Evolutionary conservation across 1,140 invertebrate genomes (phyloP).

Genomic region (Brachionus rubens): DNA sequence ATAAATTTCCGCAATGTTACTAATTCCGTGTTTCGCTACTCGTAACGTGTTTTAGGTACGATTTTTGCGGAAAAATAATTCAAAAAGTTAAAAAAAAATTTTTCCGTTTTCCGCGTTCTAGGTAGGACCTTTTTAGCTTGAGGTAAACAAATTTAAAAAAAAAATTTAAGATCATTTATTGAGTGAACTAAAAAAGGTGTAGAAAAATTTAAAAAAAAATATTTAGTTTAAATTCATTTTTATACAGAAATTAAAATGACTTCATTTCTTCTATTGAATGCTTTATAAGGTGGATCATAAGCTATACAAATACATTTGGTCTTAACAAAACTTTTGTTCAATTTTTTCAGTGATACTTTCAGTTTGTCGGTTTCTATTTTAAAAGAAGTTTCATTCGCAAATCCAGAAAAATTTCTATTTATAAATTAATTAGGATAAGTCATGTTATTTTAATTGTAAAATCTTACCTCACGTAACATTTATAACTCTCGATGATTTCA

Average conservation of each 20-base stretch:
- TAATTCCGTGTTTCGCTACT: too few species aligned
- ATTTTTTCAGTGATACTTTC: neutral
- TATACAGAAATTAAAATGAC: neutral
- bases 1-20: too few species aligned
- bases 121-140: too few species aligned
- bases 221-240: neutral
- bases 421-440: neutral
- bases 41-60: too few species aligned
- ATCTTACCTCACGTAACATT: constrained; percentile 20
- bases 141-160: too few species aligned
- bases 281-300: neutral
- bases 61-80: too few species aligned
- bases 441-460: neutral
- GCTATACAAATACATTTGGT: neutral
- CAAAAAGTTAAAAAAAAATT: too few species aligned
- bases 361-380: neutral
- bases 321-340: neutral
- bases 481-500: neutral
- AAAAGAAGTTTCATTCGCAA: neutral
- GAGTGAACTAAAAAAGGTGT: too few species aligned
- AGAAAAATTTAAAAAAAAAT: too few species aligned
- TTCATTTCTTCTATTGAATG: constrained; percentile 16
- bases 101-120: too few species aligned
- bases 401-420: neutral
- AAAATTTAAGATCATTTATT: too few species aligned